Evolutionary conservation across 2,113 vertebrate genomes (phyloP).

Genomic region (Gobiocypris rarus): DNA sequence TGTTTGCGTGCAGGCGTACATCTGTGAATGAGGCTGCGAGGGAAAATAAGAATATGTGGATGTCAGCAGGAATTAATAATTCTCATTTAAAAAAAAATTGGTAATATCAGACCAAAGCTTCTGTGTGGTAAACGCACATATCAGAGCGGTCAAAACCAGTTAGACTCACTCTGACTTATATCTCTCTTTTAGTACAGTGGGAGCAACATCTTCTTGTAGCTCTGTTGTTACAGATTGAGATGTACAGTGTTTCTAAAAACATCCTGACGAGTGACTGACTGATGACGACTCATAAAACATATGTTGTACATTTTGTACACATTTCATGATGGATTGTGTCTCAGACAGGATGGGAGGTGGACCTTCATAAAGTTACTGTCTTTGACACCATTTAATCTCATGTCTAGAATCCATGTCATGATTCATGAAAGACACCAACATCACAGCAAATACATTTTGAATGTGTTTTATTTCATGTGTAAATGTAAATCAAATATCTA

Average conservation of each 20-base stretch:
- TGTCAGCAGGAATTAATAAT: conserved; percentile 15
- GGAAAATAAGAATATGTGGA: conserved; percentile 37
- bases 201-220: neutral
- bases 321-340: conserved; percentile 14
- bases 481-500: neutral
- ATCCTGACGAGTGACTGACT: neutral
- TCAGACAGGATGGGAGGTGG: neutral
- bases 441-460: neutral
- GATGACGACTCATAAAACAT: neutral
- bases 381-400: neutral
- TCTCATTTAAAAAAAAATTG: neutral
- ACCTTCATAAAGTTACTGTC: conserved; percentile 7
- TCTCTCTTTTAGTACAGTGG: neutral
- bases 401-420: neutral
- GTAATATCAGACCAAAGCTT: conserved; percentile 5
- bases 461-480: neutral
- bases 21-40: conserved; percentile 42
- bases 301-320: neutral
- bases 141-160: neutral
- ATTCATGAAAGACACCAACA: neutral
- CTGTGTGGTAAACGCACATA: neutral
- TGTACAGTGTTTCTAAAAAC: neutral
- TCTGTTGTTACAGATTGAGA: conserved; percentile 6
- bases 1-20: conserved; percentile 53
- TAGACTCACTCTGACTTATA: neutral